Evolutionary conservation across 2,113 vertebrate species (phyloP).

Genomic region (Gobius niger): DNA sequence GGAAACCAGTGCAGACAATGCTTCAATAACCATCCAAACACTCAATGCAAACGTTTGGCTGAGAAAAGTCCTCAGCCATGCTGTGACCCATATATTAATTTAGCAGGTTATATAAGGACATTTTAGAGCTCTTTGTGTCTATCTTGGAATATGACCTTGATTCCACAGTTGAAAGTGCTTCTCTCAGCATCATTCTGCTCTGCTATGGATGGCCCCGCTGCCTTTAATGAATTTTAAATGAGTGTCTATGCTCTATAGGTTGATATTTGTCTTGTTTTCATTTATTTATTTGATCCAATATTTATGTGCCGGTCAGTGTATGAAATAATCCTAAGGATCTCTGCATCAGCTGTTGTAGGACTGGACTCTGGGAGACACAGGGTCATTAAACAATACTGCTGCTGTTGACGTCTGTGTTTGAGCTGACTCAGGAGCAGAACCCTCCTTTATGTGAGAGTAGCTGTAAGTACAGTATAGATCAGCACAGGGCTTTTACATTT

Average conservation of each 20-base stretch:
- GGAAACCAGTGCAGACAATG: too few relatives aligned
- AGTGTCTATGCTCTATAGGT: slow-evolving; percentile 3
- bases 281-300: slow-evolving; percentile 10
- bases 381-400: slow-evolving; percentile 26
- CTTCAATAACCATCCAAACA: too few relatives aligned
- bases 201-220: background rate
- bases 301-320: background rate
- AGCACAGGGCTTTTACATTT: background rate
- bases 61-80: background rate
- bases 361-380: slow-evolving; percentile 15
- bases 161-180: background rate
- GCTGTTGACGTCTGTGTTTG: slow-evolving; percentile 31
- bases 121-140: background rate
- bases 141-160: background rate
- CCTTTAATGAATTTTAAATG: slow-evolving; percentile 4
- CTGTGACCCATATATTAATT: background rate
- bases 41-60: background rate
- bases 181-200: background rate
- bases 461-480: slow-evolving; percentile 2
- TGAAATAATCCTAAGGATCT: slow-evolving; percentile 23
- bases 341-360: slow-evolving; percentile 7
- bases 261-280: slow-evolving; percentile 9
- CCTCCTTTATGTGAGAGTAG: slow-evolving; percentile 18
- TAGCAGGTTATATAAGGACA: background rate
- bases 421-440: slow-evolving; percentile 47